Evolutionary conservation across 2,797 vertebrate genomes (phyloP).

Genomic region (Denticeps clupeoides): DNA sequence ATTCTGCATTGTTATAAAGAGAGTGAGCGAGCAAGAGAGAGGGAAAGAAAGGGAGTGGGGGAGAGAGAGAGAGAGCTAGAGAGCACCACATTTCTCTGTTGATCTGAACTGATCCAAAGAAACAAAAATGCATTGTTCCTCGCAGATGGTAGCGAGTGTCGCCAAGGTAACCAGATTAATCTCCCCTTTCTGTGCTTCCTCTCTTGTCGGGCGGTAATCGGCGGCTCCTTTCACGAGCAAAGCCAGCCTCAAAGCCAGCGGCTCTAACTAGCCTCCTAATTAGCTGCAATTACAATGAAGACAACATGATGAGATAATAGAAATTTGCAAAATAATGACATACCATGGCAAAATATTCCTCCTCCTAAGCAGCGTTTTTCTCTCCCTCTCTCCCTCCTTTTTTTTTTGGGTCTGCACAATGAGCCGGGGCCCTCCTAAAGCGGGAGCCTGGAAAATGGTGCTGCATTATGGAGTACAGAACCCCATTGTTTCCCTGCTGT

Average conservation of each 20-base stretch:
- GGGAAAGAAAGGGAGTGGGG: not conserved
- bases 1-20: constrained; percentile 76
- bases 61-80: constrained; percentile 28
- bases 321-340: constrained; percentile 99
- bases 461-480: constrained; percentile 98
- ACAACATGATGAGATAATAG: constrained; percentile 99
- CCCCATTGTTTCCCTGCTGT: constrained; percentile 98
- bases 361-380: constrained; percentile 95
- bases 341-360: constrained; percentile 99
- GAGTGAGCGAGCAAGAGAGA: too few species aligned
- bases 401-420: constrained; percentile 71
- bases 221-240: constrained; percentile 97
- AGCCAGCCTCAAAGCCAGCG: constrained; percentile 98
- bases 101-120: constrained; percentile 99
- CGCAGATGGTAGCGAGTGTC: constrained; percentile 99
- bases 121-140: constrained; percentile 99
- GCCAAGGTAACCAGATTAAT: constrained; percentile 99
- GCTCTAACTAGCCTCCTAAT: constrained; percentile 99
- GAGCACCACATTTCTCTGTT: constrained; percentile 64
- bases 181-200: constrained; percentile 95
- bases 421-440: constrained; percentile 94
- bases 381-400: constrained; percentile 18
- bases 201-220: constrained; percentile 98
- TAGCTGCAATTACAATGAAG: constrained; percentile 99
- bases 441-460: constrained; percentile 91